Evolutionary conservation across 2,797 vertebrate species (phyloP), one percentile per base, ranked within the genome.

Genomic region (Crypturellus tataupa): DNA sequence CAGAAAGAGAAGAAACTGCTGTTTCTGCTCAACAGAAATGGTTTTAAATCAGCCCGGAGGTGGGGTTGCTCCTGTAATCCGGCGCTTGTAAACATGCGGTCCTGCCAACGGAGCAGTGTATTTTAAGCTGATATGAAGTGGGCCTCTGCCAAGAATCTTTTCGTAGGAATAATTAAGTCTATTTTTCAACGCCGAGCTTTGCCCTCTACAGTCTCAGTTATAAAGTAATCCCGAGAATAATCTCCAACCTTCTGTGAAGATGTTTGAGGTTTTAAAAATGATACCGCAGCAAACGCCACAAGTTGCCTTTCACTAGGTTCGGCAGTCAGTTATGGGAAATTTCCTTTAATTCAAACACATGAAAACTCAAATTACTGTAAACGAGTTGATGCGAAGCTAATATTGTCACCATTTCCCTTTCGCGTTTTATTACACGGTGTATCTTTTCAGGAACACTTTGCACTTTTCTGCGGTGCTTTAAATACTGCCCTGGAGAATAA

Each of bases 401-500:
- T 90, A 93, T 81, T 89, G 62, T 90, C 35, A n/a, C 81, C 31
- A 23, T 62, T 92, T 89, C 68, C 84, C 29, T 70, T 71, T 75
- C 40, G 29, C 39, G 10, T 84, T 95, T 95, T 87, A 88, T 89
- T 92, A 25, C 56, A 82, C 84, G 62, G 47, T 53, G 46, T 92
- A 47, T 95, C 85, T 96, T 89, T 97, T 96, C 64, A 95, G 91
- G 80, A 95, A 93, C 78, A 58, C 25, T 92, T 90, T 73, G 84
- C 64, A 64, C 90, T 95, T 96, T 94, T 72, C 96, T 89, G 84
- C 72, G 78, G 81, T 90, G 89, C 87, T 97, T 97, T 95, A 96
- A 96, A 94, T 94, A 88, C 84, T 94, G 80, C 85, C 83, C 80
- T 42, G 55, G 91, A 9, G 29, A 96, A 92, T 94, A 90, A 97